phyloP scores from a whole-genome alignment of 1,140 invertebrate species.

The Cryptotermes secundus region DNA sequence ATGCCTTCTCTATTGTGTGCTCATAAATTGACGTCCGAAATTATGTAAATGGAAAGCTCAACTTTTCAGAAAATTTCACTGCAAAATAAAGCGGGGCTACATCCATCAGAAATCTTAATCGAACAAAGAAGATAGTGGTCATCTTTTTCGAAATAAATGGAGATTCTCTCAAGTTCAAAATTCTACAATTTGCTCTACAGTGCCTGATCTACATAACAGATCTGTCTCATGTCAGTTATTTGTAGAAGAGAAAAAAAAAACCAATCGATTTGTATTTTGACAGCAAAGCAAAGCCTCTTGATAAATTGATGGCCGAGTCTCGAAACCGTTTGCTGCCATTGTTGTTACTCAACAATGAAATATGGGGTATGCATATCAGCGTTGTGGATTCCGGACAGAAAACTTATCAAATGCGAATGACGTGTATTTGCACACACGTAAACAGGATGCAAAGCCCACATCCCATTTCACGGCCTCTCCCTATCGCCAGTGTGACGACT shows the following conservation, averaged over 20 bases:
- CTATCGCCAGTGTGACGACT: background rate
- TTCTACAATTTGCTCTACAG: background rate
- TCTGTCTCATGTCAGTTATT: background rate
- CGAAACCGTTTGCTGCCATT: background rate
- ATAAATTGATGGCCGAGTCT: background rate
- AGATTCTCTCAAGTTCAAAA: background rate
- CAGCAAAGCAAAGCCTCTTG: background rate
- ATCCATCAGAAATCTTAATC: background rate
- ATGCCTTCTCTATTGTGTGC: too few relatives aligned
- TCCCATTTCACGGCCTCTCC: background rate
- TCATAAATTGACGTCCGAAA: too few relatives aligned
- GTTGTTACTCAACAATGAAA: constrained; percentile 10
- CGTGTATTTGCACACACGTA: background rate
- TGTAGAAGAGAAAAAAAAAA: background rate
- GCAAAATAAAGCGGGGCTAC: background rate
- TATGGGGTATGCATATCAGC: background rate
- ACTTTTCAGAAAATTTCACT: background rate
- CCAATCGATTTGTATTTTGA: background rate
- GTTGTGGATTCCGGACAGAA: background rate
- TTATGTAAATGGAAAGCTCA: too few relatives aligned
- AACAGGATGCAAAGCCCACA: background rate
- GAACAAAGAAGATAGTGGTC: background rate
- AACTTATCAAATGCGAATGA: background rate
- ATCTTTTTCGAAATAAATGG: background rate
- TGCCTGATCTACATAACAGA: background rate